Evolutionary conservation across 2,888 invertebrate genomes (phyloP), one percentile per base, ranked within the genome.

Genomic region (Coronaproctus castanopsis): DNA sequence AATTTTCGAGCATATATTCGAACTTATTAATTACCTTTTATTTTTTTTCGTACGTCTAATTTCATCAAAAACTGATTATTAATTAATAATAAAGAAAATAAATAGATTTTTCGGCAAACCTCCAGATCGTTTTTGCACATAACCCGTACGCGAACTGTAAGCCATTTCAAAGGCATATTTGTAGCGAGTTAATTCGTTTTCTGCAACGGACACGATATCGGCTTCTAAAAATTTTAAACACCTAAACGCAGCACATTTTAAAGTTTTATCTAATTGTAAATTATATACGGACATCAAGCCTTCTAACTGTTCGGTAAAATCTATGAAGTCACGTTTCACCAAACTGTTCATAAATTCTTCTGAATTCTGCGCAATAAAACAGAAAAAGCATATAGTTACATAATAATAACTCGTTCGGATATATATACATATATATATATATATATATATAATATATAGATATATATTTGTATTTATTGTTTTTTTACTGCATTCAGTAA

Each of bases 281-380:
- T 92, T 89, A 71, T 95, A 96, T 61, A 95, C 91, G 19, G 90
- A 86, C 21, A 87, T 84, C 21, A 92, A 77, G 0, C 91, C 78
- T 72, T 93, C 90, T n/a, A 96, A 72, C 71, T 96, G 95, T 5
- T 85, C 81, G 1, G 90, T 87, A 69, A 96, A 92, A 72, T 92
- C 92, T 2, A 83, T 79, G 73, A 93, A 93, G 72, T 95, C 90
- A 2, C 91, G 87, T 20, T 81, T 77, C 54, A 85, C 83, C 60
- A 89, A 78, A 69, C 87, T 87, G 63, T 83, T 80, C 1, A 89
- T 88, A 58, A 95, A 73, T 70, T 93, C 93, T 67, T 85, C 85
- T 71, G 90, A 91, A 68, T 88, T 89, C 77, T 91, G 52, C 8
- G 36, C 5, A 36, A 36, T 8, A 36, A 14, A 36, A 36, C 14